Evolutionary conservation across 2,113 vertebrate genomes (phyloP).

Genomic region (Tachuris rubrigastra): DNA sequence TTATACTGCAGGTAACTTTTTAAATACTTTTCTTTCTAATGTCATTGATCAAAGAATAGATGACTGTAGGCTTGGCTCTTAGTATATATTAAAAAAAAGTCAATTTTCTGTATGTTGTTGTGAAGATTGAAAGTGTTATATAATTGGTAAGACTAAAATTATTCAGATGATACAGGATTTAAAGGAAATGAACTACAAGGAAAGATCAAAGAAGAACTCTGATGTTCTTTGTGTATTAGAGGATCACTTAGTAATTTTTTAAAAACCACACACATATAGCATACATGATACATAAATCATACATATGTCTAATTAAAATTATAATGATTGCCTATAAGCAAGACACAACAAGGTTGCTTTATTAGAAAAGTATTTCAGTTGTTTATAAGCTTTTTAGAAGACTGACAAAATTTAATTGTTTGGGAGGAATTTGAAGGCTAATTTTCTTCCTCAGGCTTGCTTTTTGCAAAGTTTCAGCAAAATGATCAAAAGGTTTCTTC

Average conservation of each 20-base stretch:
- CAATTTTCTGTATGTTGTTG: background rate
- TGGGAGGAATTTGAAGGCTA: conserved; percentile 6
- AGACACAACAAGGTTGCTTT: background rate
- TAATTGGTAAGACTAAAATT: background rate
- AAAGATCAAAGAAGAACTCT: conserved; percentile 21
- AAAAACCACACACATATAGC: background rate
- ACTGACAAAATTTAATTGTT: conserved; percentile 32
- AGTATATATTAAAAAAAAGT: background rate
- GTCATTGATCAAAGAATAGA: background rate
- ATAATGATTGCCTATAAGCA: background rate
- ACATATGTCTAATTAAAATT: conserved; percentile 4
- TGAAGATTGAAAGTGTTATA: background rate
- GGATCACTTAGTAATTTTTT: background rate
- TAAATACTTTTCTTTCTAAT: background rate
- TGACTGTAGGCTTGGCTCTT: background rate
- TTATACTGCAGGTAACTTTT: background rate
- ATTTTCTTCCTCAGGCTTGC: conserved; percentile 12
- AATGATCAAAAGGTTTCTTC: conserved; percentile 33
- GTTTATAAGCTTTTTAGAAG: background rate
- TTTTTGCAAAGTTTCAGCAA: background rate
- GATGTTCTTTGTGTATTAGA: background rate
- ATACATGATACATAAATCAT: background rate
- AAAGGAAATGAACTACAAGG: conserved; percentile 3
- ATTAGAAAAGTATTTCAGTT: background rate
- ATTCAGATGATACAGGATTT: background rate